Base-by-base conservation (phyloP, 2,888 invertebrate species). In the Priocnemis perturbator region DNA sequence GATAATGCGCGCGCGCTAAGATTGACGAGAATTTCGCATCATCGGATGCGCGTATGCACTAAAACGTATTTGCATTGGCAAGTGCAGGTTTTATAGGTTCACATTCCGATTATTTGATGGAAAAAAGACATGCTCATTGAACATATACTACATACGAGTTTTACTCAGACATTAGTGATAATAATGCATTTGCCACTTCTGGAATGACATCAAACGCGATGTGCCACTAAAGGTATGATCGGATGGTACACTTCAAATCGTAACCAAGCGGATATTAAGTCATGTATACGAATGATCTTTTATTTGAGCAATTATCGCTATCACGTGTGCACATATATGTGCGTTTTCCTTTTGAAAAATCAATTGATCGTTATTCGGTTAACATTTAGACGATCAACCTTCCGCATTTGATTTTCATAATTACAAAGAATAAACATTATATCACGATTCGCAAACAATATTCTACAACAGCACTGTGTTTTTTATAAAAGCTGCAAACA, bases 1-100 rank as follows among this genome's bases (percentile, higher is more conserved):
- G 76, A 76, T 73, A 76, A 37, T 37, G 37, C 37, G 37, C 37
- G 60, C 64, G 64, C 50, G 44, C 68, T 67, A 53, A 66, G 47
- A 56, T 57, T 50, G 64, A 62, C 21, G 47, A 50, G 45, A 65
- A 11, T 37, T 37, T 37, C 1, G 37, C 37, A 37, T 37, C 37
- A 11, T 48, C 63, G 23, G 52, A 64, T 30, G 47, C 50, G 21
- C 61, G 11, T 26, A 52, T 58, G 45, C 56, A 63, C 30, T 56
- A 63, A 69, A 17, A 20, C 14, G 21, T 48, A 55, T 67, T 26
- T 19, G 56, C 53, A 45, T 20, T 58, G 50, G 5, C 11, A 59
- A 60, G 59, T 64, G 11, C 59, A 26, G 59, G 56, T 47, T 37
- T 65, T 44, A 23, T 11, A 3, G 44, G 20, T 26, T 61, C 15